Evolutionary conservation across 64 coral and sea anemone species (phyloP), one percentile per base, ranked within the genome.

Genomic region (Montipora sp.): DNA sequence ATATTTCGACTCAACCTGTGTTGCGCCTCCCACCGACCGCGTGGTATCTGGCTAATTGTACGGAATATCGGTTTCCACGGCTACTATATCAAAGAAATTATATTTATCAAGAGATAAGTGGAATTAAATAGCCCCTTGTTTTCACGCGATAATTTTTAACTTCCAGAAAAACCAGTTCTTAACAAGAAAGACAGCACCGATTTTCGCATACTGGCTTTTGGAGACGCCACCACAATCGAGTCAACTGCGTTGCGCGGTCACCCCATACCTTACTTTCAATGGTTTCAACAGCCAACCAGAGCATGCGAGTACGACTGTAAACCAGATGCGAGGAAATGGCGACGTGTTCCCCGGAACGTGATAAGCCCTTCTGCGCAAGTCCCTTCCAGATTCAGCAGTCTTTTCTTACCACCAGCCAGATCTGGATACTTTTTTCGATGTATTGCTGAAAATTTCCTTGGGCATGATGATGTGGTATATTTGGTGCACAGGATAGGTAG

Each of bases 401-500:
- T 87, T 24, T 87, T 77, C 19, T 19, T 93, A 51, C 75, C 82
- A n/a, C 84, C 91, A 44, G 49, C 60, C 4, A 88, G 36, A 47
- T 74, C 57, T 7, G 86, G 78, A 5, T 93, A 83, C 27, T 93
- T 87, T 50, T 93, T 83, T 75, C 63, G 86, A 93, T 84, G 84
- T 51, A 48, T 83, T 14, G 91, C 91, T 15, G 57, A 63, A 61
- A 93, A 93, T 80, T 23, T 23, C 15, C 61, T 93, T 10, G 91
- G 91, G 1, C 19, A 23, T 1, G 91, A 93, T 12, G 55, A 87
- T 47, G 83, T 55, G 69, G 73, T 93, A n/a, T 93, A 87, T 74
- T 69, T 75, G 9, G 91, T 93, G 12, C 75, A 79, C 27, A 93
- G 91, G 69, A 80, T 80, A 20, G 59, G 91, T 93, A 80, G 70